Base-by-base conservation (phyloP, 2,888 invertebrate species). In the Coleophora deauratella region DNA sequence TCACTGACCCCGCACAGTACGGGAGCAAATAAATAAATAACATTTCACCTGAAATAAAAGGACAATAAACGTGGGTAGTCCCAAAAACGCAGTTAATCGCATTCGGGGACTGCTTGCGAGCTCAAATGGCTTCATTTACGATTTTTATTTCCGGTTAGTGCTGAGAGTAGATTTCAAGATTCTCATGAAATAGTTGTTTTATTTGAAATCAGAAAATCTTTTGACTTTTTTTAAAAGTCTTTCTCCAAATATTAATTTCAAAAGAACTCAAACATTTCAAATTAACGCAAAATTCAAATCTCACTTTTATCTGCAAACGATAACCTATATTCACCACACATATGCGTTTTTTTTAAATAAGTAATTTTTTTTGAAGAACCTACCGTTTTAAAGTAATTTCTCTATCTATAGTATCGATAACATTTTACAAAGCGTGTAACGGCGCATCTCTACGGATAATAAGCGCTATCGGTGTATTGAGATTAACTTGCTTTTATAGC, bases 391-490 rank as follows among this genome's bases (percentile, higher is more conserved):
- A n/a, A n/a, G n/a, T n/a, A n/a, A n/a, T n/a, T n/a, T n/a, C n/a
- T n/a, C n/a, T n/a, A n/a, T 21, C 6, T 21, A 21, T 21, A 31
- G 31, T 31, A 31, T 37, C 33, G 40, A 43, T 40, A 41, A 40
- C 40, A 37, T 33, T 28, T 35, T 28, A 21, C 21, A 21, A 4
- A 6, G 21, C 21, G 6, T 21, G 6, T 21, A 31, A 31, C 31
- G 13, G 43, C 7, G 47, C 77, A 61, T 55, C 77, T 58, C 78
- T 81, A 67, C 27, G 54, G 47, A 69, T 77, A 79, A 81, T 82
- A 82, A 80, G 73, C 71, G 69, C 81, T 76, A 82, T 84, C 77
- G 78, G 74, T 77, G 82, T 84, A 85, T 85, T 81, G 80, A 84
- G 84, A 85, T 85, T 85, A 84, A 84, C 78, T 72, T 65, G 72